Evolutionary conservation across 2,113 vertebrate species (phyloP), one percentile per base, ranked within the genome.

Genomic region (Cichladusa arquata): DNA sequence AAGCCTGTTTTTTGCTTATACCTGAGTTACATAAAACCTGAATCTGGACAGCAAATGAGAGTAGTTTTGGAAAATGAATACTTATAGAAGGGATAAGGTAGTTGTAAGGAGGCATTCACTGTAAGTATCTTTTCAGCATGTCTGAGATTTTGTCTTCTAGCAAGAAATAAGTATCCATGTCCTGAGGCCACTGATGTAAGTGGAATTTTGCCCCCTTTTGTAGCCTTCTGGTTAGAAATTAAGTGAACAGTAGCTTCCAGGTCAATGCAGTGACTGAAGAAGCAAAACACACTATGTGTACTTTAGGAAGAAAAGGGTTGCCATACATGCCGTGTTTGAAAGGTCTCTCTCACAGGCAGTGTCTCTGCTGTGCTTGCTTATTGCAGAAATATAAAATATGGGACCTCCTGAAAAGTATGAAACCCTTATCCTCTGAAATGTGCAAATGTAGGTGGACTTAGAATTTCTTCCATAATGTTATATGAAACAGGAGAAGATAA

Each of bases 281-380:
- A 73, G 48, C 25, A 50, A 73, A 93, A 53, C 8, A 6, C 26
- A 8, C 7, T n/a, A 12, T 58, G 38, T 50, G 38, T 42, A 25
- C 33, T 38, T 47, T 5, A 29, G 66, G 36, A 67, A 40, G 72
- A 61, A 81, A 54, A 64, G 13, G 20, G 5, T 73, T 80, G 16
- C 62, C 3, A 2, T 38, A 11, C 0, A 0, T 67, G 72, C 56
- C 44, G 28, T 47, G 1, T 81, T 42, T 47, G 81, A 74, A 61
- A 70, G 34, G 62, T 34, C 58, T n/a, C 42, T 58, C 47, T 38
- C 1, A 1, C 4, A 42, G 45, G 19, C 65, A 38, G 42, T 18
- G 31, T 81, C 40, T 83, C 66, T 77, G 50, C 51, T 61, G 3
- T 15, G 19, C 14, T 5, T 40, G 71, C 5, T 86, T 23, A 62